A percentile compares a stretch with the other conserved stretches of the same genome.
Conservation (phyloP, 2,113 vertebrate genomes). For the Peromyscus maniculatus region DNA sequence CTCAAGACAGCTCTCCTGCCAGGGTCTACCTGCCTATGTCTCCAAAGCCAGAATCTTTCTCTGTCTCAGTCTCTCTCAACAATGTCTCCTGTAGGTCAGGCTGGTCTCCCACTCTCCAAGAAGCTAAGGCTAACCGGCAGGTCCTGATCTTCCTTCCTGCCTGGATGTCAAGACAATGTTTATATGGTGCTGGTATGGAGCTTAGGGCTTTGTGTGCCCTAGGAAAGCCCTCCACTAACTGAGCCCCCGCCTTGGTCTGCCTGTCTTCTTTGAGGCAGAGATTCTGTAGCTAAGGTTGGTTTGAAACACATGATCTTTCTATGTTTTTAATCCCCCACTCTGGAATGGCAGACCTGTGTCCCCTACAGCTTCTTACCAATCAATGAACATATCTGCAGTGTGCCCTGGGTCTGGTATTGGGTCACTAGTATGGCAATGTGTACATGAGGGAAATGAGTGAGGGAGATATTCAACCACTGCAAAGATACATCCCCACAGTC, state of each 20-base stretch:
- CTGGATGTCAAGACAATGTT: background rate
- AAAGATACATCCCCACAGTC: background rate
- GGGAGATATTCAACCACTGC: no score
- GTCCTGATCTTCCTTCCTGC: background rate
- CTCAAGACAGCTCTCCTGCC: background rate
- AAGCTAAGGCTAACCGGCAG: background rate
- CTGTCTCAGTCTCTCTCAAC: background rate
- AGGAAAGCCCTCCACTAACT: background rate
- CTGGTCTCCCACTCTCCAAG: background rate
- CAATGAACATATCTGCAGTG: background rate
- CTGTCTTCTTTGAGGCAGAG: background rate
- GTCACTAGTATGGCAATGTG: background rate
- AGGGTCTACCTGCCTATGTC: background rate
- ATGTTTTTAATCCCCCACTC: background rate
- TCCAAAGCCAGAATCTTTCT: background rate
- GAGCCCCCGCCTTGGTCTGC: background rate
- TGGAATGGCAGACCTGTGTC: background rate
- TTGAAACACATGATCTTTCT: background rate
- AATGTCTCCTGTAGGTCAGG: background rate
- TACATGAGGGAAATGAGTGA: background rate
- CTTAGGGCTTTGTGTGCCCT: background rate
- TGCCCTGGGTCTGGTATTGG: accelerated
- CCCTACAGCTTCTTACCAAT: background rate
- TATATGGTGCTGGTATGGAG: background rate
- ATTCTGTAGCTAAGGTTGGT: background rate